phyloP scores from a whole-genome alignment of 2,888 invertebrate genomes.

The Sinhomidia bicolor region DNA sequence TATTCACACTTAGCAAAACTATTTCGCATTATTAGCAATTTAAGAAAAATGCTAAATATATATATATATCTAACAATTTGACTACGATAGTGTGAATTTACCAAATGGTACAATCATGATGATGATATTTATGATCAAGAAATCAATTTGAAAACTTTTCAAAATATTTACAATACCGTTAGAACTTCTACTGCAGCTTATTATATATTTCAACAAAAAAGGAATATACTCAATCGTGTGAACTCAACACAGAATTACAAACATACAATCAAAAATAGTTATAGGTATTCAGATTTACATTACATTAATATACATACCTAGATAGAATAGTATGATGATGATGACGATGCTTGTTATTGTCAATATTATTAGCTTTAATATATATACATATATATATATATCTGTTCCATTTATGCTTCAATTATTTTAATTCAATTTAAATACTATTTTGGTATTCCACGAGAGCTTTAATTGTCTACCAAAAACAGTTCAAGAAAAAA shows the following conservation, averaged over 20 bases:
- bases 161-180: neutral
- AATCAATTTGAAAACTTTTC: neutral
- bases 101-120: neutral
- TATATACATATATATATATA: neutral
- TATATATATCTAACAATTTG: neutral
- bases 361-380: constrained; percentile 27
- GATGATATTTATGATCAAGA: constrained; percentile 3
- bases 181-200: neutral
- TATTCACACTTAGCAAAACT: too few relatives aligned
- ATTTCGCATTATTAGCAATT: neutral
- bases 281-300: neutral
- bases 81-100: neutral
- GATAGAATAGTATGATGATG: neutral
- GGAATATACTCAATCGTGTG: constrained; percentile 39
- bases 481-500: constrained; percentile 13
- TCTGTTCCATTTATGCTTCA: constrained; percentile 4
- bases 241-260: neutral
- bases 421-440: neutral
- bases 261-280: neutral
- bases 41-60: neutral
- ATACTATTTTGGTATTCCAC: constrained; percentile 14
- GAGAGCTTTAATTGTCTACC: constrained; percentile 46
- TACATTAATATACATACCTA: neutral
- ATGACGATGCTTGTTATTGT: neutral
- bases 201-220: neutral